Base-by-base conservation (phyloP, 2,797 vertebrate species). In the Pitangus sulphuratus region DNA sequence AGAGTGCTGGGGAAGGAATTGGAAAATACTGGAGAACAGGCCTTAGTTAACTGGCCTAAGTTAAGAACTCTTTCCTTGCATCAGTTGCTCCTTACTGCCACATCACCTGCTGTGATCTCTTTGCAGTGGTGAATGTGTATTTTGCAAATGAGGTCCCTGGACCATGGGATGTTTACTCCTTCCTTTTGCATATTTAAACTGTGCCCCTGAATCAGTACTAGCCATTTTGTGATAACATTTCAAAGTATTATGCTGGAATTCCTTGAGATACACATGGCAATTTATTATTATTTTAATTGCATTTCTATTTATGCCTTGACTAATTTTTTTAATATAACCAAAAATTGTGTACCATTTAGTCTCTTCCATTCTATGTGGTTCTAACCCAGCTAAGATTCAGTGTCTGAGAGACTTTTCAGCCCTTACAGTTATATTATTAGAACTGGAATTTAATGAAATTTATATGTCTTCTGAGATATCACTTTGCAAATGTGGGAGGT, bases 241-340 rank as follows among this genome's bases (percentile, higher is more conserved):
- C 47, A 4, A 30, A 58, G 9, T 25, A 26, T 22, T 66, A 6
- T 20, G 17, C 37, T 84, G 53, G 25, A 71, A 54, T 87, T 85
- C 39, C 22, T 42, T 21, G 15, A 54, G 42, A 42, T 17, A 8
- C 5, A 15, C 2, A 1, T 20, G 22, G 8, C 11, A 8, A 0
- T 0, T 33, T 47, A 8, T 68, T 84, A 33, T 68, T 84, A 33
- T 64, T 93, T 81, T 39, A 24, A 18, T 44, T 45, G 16, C 24
- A 8, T 82, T 91, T 77, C 37, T 89, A 42, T 71, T 18, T 10
- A 30, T 82, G 30, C 21, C 19, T 65, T 57, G 57, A 37, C 35
- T 78, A 7, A 11, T 78, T 58, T 11, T 24, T 75, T 54, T 16
- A 88, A 44, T 48, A 30, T 44, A 87, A 45, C 13, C 13, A 53